phyloP scores from a whole-genome alignment of 2,113 vertebrate species.

The Lethenteron reissneri region DNA sequence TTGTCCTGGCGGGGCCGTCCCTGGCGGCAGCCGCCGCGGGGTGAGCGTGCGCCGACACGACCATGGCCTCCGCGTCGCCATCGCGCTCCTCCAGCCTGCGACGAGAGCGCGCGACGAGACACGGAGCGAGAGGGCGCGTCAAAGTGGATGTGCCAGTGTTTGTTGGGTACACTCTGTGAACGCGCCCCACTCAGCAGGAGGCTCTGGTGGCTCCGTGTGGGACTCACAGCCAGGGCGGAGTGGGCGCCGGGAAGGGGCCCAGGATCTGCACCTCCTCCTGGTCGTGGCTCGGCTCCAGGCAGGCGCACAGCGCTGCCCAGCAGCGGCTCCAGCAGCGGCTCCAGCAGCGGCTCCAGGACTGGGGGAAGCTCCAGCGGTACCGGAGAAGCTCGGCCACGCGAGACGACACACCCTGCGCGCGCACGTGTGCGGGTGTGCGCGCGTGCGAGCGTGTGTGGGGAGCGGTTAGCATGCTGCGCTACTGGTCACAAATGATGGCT shows the following conservation, averaged over 20 bases:
- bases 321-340: slow-evolving; percentile 37
- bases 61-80: too few species aligned
- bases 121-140: neutral
- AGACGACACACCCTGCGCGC: slow-evolving; percentile 44
- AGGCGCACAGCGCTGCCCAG: slow-evolving; percentile 22
- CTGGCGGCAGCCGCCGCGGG: too few species aligned
- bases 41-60: too few species aligned
- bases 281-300: slow-evolving; percentile 46
- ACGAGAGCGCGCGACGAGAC: neutral
- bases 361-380: slow-evolving; percentile 46
- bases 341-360: slow-evolving; percentile 52
- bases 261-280: slow-evolving; percentile 72
- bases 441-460: too few species aligned
- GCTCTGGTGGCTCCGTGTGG: neutral
- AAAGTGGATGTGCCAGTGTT: neutral
- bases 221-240: slow-evolving; percentile 66
- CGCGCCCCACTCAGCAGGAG: neutral
- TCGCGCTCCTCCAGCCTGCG: neutral
- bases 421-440: slow-evolving; percentile 11
- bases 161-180: neutral
- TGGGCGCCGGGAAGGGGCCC: slow-evolving; percentile 59
- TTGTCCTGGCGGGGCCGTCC: too few species aligned
- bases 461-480: too few species aligned
- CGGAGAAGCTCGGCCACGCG: slow-evolving; percentile 47
- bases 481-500: too few species aligned